Conservation (phyloP, 2,113 vertebrate genomes). For the Todiramphus saurophagus region DNA sequence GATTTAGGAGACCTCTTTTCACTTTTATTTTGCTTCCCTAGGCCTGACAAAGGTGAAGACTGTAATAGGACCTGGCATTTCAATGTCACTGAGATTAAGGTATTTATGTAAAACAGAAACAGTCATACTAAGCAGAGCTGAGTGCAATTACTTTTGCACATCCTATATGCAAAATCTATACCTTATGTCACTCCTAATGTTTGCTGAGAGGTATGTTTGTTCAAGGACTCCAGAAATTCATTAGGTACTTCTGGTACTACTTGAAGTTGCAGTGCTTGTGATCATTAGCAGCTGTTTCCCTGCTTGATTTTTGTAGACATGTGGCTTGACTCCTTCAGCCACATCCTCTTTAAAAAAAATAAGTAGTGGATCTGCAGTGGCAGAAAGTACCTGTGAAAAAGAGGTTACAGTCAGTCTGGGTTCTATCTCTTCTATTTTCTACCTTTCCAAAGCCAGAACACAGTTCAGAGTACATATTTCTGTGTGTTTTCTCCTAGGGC, state of each 20-base stretch:
- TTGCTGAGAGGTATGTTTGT: neutral
- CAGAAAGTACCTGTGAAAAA: neutral
- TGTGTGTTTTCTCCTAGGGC: neutral
- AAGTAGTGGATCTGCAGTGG: neutral
- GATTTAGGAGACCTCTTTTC: neutral
- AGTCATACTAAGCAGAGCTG: neutral
- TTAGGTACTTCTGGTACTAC: neutral
- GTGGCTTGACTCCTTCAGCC: neutral
- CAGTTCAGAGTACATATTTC: neutral
- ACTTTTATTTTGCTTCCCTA: conserved; percentile 41
- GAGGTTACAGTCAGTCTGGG: neutral
- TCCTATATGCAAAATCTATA: neutral
- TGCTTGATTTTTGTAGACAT: neutral
- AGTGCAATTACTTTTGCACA: neutral
- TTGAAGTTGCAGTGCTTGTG: neutral
- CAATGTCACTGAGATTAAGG: conserved; percentile 75
- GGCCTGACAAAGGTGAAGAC: conserved; percentile 71
- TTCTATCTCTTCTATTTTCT: neutral
- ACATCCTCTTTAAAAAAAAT: neutral
- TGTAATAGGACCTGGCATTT: conserved; percentile 79
- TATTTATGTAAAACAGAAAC: conserved; percentile 26
- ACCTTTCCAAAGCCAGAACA: neutral
- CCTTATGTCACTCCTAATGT: neutral
- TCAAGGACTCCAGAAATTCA: neutral
- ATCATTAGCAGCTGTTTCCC: neutral